These are phyloP conservation scores for Gymnorhina tibicen DNA, from an alignment of 2,113 vertebrate species.

Conservation along the genomic window DNA sequence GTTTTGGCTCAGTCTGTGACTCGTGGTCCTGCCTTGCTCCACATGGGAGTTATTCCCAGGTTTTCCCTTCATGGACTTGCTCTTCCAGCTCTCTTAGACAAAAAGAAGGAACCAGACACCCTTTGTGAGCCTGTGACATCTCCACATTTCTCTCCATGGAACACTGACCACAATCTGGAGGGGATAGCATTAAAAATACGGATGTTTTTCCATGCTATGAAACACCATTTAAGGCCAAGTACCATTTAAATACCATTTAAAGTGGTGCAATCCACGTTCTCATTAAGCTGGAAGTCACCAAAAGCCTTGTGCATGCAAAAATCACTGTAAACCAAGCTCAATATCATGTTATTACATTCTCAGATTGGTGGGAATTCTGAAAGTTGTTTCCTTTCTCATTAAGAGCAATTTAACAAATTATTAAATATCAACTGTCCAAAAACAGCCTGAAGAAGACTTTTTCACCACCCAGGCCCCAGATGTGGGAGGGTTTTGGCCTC, in stretches of 20 bases:
- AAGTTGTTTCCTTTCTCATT: neutral
- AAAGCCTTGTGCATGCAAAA: neutral
- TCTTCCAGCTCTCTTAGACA: neutral
- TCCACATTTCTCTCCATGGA: neutral
- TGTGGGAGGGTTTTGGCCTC: neutral
- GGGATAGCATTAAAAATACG: rapidly evolving
- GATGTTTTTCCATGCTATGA: rapidly evolving
- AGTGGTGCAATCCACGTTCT: rapidly evolving
- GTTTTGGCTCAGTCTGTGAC: neutral
- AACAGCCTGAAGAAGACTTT: neutral
- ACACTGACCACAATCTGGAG: neutral
- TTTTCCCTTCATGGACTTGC: rapidly evolving
- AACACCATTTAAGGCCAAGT: neutral
- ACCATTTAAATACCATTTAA: neutral
- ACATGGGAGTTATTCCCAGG: rapidly evolving
- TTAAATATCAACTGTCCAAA: neutral
- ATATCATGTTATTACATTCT: rapidly evolving
- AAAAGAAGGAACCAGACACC: neutral
- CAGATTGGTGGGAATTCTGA: neutral
- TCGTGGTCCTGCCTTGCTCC: neutral
- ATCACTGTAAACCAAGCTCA: neutral
- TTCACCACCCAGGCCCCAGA: neutral
- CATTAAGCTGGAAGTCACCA: neutral
- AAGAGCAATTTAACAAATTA: neutral
- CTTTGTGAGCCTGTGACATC: neutral